Conservation (phyloP, 2,888 invertebrate species). For the Nysson spinosus region DNA sequence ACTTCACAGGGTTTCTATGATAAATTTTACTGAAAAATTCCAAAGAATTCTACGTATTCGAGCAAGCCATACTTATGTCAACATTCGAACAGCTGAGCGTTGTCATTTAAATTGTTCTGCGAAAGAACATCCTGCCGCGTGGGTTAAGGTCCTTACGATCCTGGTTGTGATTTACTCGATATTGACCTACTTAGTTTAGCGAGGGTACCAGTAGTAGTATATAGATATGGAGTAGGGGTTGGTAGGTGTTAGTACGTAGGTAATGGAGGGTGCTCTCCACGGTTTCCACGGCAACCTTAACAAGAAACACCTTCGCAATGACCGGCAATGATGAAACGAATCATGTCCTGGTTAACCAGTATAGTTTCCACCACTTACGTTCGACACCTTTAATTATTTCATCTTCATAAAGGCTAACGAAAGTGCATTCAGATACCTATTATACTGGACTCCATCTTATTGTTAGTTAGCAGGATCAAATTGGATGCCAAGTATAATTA, state of each 20-base stretch:
- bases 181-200: conserved; percentile 74
- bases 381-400: no score
- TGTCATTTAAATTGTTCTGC: conserved; percentile 32
- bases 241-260: conserved; percentile 46
- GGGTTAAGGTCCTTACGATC: conserved; percentile 55
- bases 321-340: conserved; percentile 57
- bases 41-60: no score
- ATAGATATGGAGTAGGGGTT: conserved; percentile 49
- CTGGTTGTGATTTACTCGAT: conserved; percentile 71
- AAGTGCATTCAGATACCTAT: no score
- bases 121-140: conserved; percentile 39
- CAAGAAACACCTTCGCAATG: conserved; percentile 72
- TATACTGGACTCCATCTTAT: no score
- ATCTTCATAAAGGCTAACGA: no score
- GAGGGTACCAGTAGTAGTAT: conserved; percentile 26
- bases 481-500: background rate
- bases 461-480: background rate
- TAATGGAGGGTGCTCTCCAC: conserved; percentile 68
- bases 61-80: background rate
- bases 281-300: conserved; percentile 76
- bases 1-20: no score
- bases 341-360: conserved; percentile 18
- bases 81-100: conserved; percentile 1
- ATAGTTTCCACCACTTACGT: conserved; percentile 11
- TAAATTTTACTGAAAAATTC: no score